Evolutionary conservation across 2,797 vertebrate species (phyloP).

Genomic region (Oryzias dopingdopingensis): DNA sequence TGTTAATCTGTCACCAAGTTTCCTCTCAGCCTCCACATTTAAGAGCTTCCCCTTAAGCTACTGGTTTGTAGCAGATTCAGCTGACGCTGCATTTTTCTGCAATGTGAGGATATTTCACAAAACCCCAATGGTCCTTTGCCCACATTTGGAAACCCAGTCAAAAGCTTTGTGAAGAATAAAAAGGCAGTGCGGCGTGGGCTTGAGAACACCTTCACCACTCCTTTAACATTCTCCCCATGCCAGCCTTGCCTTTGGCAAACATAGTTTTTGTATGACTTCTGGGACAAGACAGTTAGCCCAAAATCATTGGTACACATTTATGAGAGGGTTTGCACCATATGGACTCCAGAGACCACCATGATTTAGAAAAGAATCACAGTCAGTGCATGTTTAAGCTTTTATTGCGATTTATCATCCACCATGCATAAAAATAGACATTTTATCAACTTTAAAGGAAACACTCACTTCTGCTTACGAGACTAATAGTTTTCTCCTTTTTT

Average conservation of each 20-base stretch:
- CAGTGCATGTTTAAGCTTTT: no score
- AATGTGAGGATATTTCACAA: background rate
- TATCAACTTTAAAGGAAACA: no score
- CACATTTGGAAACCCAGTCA: no score
- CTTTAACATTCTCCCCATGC: constrained; percentile 59
- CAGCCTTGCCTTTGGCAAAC: constrained; percentile 72
- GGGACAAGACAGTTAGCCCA: constrained; percentile 26
- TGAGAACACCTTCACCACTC: constrained; percentile 47
- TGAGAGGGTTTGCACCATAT: background rate
- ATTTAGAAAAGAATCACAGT: no score
- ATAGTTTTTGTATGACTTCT: constrained; percentile 47
- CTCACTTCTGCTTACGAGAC: no score
- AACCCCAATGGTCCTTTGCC: background rate
- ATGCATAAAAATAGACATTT: no score
- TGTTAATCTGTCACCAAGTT: constrained; percentile 58
- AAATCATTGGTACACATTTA: background rate
- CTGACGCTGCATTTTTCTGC: no score
- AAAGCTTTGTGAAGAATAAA: no score
- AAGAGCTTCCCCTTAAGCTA: constrained; percentile 4
- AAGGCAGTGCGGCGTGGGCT: constrained; percentile 1
- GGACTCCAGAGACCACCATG: no score
- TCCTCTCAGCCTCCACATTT: constrained; percentile 56
- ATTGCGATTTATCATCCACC: no score
- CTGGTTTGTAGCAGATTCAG: constrained; percentile 6
- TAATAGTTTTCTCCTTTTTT: no score